phyloP scores from a whole-genome alignment of 2,113 vertebrate species.

The Otus sunia region DNA sequence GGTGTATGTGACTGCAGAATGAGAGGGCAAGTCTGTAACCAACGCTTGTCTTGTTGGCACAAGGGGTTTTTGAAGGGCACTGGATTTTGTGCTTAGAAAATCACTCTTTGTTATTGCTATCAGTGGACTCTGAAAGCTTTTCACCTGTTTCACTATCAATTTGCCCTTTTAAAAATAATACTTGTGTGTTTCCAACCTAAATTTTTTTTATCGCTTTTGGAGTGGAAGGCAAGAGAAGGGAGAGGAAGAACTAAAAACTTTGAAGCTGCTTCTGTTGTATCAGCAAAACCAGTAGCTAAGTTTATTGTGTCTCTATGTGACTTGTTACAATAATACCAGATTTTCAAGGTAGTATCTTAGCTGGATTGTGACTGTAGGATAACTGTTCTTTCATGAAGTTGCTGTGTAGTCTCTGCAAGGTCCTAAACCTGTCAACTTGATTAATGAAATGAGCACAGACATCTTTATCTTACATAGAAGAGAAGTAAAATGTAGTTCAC shows the following conservation, averaged over 20 bases:
- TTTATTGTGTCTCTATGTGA: not conserved
- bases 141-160: not conserved
- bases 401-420: not conserved
- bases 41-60: not conserved
- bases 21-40: not conserved
- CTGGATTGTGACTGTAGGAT: not conserved
- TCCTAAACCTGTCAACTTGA: not conserved
- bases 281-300: not conserved
- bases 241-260: not conserved
- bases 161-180: not conserved
- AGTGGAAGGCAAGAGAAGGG: not conserved
- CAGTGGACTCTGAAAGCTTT: not conserved
- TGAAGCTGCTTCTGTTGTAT: not conserved
- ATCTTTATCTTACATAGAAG: not conserved
- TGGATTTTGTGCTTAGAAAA: not conserved
- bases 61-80: constrained; percentile 5
- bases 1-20: not conserved
- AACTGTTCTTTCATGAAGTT: not conserved
- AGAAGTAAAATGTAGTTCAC: not conserved
- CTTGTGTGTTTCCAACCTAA: not conserved
- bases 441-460: not conserved
- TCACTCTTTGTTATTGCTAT: not conserved
- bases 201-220: not conserved
- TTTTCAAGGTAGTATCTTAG: not conserved
- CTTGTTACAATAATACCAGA: not conserved